Percentiles rank a stretch among this genome's conserved stretches.
Evolutionary conservation across 2,113 vertebrate genomes (phyloP).

Genomic region (Excalfactoria chinensis): DNA sequence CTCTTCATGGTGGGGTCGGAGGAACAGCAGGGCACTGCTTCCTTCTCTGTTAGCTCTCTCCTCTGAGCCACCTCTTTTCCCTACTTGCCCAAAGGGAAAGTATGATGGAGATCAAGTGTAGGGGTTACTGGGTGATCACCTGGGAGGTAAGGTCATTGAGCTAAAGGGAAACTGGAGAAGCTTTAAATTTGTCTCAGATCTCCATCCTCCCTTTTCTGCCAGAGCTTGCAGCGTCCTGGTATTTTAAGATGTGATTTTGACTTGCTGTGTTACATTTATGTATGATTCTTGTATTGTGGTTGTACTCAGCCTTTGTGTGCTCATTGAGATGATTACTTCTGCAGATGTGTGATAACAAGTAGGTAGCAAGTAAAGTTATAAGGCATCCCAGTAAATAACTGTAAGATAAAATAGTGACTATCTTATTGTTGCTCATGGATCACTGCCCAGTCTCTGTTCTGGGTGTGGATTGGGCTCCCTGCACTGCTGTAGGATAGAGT

Average conservation of each 20-base stretch:
- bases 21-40: not conserved
- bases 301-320: not conserved
- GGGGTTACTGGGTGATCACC: not conserved
- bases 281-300: not conserved
- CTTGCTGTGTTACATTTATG: not conserved
- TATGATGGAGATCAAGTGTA: not conserved
- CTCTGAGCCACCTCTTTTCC: not conserved
- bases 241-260: not conserved
- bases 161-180: not conserved
- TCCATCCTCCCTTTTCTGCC: not conserved
- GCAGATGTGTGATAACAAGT: not conserved
- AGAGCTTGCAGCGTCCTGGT: not conserved
- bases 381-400: not conserved
- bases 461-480: not conserved
- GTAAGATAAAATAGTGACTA: not conserved
- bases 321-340: not conserved
- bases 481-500: not conserved
- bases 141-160: not conserved
- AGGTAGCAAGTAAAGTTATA: not conserved
- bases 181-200: not conserved
- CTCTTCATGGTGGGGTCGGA: not conserved
- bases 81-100: rapidly evolving
- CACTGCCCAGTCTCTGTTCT: not conserved
- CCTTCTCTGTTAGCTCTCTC: not conserved
- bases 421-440: not conserved